phyloP scores from a whole-genome alignment of 2,888 invertebrate species.

The Meganola albula region DNA sequence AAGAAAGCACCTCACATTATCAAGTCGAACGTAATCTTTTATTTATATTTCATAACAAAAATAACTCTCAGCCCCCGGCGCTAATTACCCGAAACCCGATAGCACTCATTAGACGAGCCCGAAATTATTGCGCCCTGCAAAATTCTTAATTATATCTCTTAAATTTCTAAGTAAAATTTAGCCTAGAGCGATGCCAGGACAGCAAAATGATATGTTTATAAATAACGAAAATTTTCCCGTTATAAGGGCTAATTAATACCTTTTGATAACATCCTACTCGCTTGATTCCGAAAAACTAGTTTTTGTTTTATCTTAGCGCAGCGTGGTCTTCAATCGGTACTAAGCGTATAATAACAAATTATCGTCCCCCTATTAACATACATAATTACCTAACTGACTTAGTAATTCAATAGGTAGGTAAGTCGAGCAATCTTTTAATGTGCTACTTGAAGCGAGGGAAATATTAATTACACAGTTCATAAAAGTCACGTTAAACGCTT shows the following conservation, averaged over 20 bases:
- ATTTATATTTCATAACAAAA: constrained; percentile 56
- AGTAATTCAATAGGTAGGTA: not conserved
- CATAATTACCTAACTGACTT: no score
- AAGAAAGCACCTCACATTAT: no score
- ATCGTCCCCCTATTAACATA: no score
- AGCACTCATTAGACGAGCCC: constrained; percentile 73
- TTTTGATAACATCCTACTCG: constrained; percentile 40
- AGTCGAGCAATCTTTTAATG: not conserved
- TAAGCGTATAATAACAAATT: no score
- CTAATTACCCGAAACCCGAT: constrained; percentile 74
- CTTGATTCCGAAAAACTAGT: constrained; percentile 4
- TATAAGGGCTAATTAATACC: constrained; percentile 59
- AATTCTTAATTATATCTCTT: constrained; percentile 78
- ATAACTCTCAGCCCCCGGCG: constrained; percentile 60
- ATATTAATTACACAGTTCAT: constrained; percentile 69
- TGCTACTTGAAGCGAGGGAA: constrained; percentile 24
- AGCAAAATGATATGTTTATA: constrained; percentile 76
- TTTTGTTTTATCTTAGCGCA: constrained; percentile 5
- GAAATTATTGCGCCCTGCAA: constrained; percentile 73
- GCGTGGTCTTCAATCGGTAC: not conserved
- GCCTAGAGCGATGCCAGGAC: constrained; percentile 62
- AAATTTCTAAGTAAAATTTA: constrained; percentile 75
- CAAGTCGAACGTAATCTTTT: no score
- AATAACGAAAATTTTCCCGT: constrained; percentile 66
- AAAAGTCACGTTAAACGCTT: constrained; percentile 68